Base-by-base conservation (phyloP, 2,113 vertebrate genomes). In the Sander vitreus region DNA sequence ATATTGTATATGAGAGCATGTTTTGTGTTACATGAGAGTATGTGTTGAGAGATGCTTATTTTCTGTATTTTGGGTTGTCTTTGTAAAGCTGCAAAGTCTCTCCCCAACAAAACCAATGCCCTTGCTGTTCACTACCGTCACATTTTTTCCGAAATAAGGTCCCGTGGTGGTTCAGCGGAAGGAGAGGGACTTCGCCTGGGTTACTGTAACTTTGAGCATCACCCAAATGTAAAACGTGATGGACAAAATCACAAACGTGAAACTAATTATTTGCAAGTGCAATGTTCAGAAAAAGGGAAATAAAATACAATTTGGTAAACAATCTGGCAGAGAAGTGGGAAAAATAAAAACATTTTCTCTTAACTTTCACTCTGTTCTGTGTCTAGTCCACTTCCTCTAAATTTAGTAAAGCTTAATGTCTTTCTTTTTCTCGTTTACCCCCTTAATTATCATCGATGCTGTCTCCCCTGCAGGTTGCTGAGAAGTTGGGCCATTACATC, bases 391-490 rank as follows among this genome's bases (percentile, higher is more conserved):
- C 57, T 15, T 47, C 36, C 33, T 36, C 2, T 27, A 43, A 36
- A 54, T 19, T 16, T 6, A 27, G 57, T 48, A 23, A 74, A 71
- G 27, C 66, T 27, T 58, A 62, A 78, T 43, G 45, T 63, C 33
- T 83, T 14, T 1, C 47, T 55, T 73, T 50, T 60, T 6, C 67
- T 39, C 39, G 23, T 82, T 80, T 79, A 81, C 36, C 9, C 23
- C 39, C 16, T 85, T 88, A 88, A 90, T 88, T 88, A 81, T 84
- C 45, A 81, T 84, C 27, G 5, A 16, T 3, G 73, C 55, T 43
- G 83, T 66, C 59, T 62, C 82, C 63, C 85, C 80, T 23, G 85
- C 73, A 63, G 80, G 6, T 65, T 3, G 1, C 53, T 6, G 78
- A 68, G 76, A 47, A 54, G 85, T 27, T 10, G 72, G 65, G 70